Conservation (phyloP, 2,888 invertebrate genomes). For the Chrysopilus asiliformis region DNA sequence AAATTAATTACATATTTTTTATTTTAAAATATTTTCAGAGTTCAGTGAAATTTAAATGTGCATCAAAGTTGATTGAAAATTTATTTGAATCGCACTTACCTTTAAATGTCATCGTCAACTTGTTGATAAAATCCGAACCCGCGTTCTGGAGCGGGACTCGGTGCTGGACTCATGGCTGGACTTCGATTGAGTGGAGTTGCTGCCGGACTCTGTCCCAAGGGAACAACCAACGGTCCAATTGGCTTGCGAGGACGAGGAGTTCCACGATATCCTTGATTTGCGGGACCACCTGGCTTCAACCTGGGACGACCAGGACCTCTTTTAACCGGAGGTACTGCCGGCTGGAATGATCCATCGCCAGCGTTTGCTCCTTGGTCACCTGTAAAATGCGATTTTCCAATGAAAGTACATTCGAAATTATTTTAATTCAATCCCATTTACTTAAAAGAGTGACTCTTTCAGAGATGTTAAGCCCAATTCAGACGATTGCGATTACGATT, state of each 20-base stretch:
- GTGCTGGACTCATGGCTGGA: constrained; percentile 32
- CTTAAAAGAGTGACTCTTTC: too few species aligned
- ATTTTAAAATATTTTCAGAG: too few species aligned
- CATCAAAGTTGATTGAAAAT: too few species aligned
- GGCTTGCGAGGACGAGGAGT: constrained; percentile 43
- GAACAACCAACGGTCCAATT: constrained; percentile 35
- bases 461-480: too few species aligned
- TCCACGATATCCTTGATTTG: constrained; percentile 48
- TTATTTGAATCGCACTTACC: too few species aligned
- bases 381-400: background rate
- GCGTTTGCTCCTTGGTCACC: constrained; percentile 9
- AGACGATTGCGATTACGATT: too few species aligned
- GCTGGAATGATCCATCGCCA: constrained; percentile 16
- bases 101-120: constrained; percentile 6
- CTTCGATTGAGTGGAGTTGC: constrained; percentile 30
- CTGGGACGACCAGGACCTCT: constrained; percentile 57
- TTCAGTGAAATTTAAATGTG: too few species aligned
- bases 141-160: constrained; percentile 27
- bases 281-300: constrained; percentile 49
- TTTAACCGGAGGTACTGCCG: constrained; percentile 31
- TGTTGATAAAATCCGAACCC: constrained; percentile 8
- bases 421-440: too few species aligned
- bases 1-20: too few species aligned
- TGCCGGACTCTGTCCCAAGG: constrained; percentile 31
- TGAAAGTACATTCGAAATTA: background rate